Base-by-base conservation (phyloP, 2,113 vertebrate species). In the Ceratotherium simum region DNA sequence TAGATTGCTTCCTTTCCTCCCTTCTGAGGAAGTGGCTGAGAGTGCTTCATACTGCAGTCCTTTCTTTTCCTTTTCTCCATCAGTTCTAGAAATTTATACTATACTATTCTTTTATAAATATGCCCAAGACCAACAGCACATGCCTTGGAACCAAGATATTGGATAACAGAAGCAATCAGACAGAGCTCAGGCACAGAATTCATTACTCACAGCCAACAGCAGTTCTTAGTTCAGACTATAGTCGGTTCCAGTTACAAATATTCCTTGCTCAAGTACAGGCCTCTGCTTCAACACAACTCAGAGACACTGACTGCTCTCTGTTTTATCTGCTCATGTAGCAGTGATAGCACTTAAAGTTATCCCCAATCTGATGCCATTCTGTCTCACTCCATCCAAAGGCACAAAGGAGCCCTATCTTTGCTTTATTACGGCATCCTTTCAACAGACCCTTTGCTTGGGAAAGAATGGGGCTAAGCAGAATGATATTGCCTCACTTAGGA, bases 331-430 rank as follows among this genome's bases (percentile, higher is more conserved):
- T 79, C 58, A 25, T 90, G 79, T 36, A 94, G 97, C 69, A 86
- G 84, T 20, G 93, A 97, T 96, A 97, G 82, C 56, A 93, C 97
- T 98, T 97, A 95, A 97, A 94, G 94, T 70, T 89, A 92, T 84
- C 86, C 93, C 64, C 46, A 25, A 84, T 89, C 96, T 97, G 96
- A 95, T 95, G 87, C 87, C 90, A 39, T 88, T 95, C 93, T 96
- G 96, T 91, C 95, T 97, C 98, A 36, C 62, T 90, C 95, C 87
- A 95, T 88, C 97, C 64, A n/a, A 60, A 93, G 92, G 21, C 96
- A 89, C 97, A 97, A 97, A 95, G 82, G 70, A 75, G 51, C 78
- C 56, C 86, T 90, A 73, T 97, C 95, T 97, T n/a, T 4, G 86
- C 97, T 89, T 91, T 73, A 78, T 48, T 54, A 58, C 1, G 0